Percentiles rank a stretch among this genome's conserved stretches.
Evolutionary conservation across 2,797 vertebrate species (phyloP).

Genomic region (Poecilia wingei): DNA sequence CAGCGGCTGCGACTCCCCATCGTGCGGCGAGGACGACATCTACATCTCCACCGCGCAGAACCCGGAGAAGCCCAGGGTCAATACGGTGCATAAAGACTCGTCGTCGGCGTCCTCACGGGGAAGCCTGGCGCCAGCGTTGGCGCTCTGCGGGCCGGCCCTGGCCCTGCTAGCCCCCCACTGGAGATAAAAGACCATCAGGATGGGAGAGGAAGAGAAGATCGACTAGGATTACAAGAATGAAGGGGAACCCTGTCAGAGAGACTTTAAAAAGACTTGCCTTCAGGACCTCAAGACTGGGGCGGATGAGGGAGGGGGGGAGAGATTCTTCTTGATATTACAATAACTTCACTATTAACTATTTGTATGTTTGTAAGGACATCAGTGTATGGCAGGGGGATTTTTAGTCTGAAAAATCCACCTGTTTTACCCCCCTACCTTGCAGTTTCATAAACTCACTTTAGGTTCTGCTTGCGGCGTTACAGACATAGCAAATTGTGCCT

Average conservation of each 20-base stretch:
- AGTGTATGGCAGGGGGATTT: conserved; percentile 71
- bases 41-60: conserved; percentile 83
- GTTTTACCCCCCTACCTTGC: background rate
- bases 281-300: conserved; percentile 75
- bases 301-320: conserved; percentile 35
- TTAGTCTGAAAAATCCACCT: conserved; percentile 40
- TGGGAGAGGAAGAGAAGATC: conserved; percentile 38
- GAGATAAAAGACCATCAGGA: conserved; percentile 76
- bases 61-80: conserved; percentile 26
- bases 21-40: conserved; percentile 87
- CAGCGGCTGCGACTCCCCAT: conserved; percentile 87
- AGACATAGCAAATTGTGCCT: conserved; percentile 61
- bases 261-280: conserved; percentile 79
- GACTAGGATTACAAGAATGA: conserved; percentile 56
- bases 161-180: conserved; percentile 70
- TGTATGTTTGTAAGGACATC: conserved; percentile 79
- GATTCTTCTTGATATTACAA: conserved; percentile 81
- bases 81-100: rapidly evolving
- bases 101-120: conserved; percentile 26
- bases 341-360: conserved; percentile 83
- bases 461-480: conserved; percentile 56
- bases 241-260: conserved; percentile 77
- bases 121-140: conserved; percentile 71
- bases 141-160: conserved; percentile 67
- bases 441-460: conserved; percentile 33